These are phyloP conservation scores for Eupleurogrammus muticus DNA, from an alignment of 2,797 vertebrate species.

Conservation along the genomic window DNA sequence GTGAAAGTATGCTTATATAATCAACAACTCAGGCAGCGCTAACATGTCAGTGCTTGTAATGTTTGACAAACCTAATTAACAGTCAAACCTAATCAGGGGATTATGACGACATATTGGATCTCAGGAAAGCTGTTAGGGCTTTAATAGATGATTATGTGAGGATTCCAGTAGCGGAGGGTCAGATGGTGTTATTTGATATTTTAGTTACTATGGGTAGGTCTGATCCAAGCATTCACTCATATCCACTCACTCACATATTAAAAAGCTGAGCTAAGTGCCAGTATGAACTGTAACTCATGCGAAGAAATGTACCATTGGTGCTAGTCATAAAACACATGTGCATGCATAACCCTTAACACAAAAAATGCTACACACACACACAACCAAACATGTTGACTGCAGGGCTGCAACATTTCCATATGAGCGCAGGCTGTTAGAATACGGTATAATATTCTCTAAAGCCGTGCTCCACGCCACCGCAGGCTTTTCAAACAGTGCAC, in stretches of 20 bases:
- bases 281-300: too few relatives aligned
- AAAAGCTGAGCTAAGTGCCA: too few relatives aligned
- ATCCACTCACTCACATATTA: too few relatives aligned
- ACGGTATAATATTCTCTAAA: neutral
- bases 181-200: too few relatives aligned
- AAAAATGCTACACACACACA: neutral
- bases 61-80: neutral
- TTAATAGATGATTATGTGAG: neutral
- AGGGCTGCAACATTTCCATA: neutral
- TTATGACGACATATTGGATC: neutral
- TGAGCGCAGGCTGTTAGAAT: neutral
- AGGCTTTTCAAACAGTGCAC: neutral
- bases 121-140: too few relatives aligned
- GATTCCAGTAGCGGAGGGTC: too few relatives aligned
- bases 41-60: neutral
- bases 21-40: constrained; percentile 2
- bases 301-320: neutral
- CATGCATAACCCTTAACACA: neutral
- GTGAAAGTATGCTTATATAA: neutral
- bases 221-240: neutral
- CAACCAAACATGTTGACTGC: neutral
- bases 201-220: neutral
- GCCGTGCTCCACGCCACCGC: neutral
- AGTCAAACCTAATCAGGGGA: constrained; percentile 10
- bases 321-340: neutral